Base-by-base conservation (phyloP, 2,113 vertebrate species). In the Labrus mixtus region DNA sequence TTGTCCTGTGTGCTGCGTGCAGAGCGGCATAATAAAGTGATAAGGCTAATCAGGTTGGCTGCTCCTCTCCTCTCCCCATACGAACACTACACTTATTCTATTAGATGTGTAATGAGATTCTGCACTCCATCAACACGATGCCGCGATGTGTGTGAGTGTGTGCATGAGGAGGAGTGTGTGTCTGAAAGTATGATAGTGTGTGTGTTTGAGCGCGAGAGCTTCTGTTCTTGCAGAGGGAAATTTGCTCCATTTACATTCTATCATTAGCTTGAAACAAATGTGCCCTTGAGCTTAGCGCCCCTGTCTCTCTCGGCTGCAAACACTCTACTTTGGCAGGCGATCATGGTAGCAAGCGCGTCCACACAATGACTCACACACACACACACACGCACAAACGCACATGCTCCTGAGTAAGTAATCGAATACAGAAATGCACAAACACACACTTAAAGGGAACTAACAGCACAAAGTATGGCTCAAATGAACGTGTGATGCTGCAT, bases 21-120 rank as follows among this genome's bases (percentile, higher is more conserved):
- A 95, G 95, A 20, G 94, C 95, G 95, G 96, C 96, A 97, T 97
- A 98, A 99, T 97, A 96, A 96, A 96, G 95, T 96, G 97, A 98
- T 97, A 96, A 95, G 95, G 94, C 91, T 99, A 97, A 99, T 98
- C 95, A 96, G 95, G 97, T 99, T 98, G 92, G 91, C 92, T 97
- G 91, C 90, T 93, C 87, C 87, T 91, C 87, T 93, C 86, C 88
- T 95, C 93, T 94, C 94, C 90, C 93, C 93, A 94, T 96, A 98
- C 96, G 95, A 96, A 95, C 96, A 96, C 95, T 96, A 93, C 95
- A 95, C 94, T 98, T 98, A 98, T 98, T 98, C 95, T 97, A 96
- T 98, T 98, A 98, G 95, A 94, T 96, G 94, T 93, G 95, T 98
- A 97, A 99, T 98, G 96, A 98, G 96, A 98, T 97, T 98, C 95